These are phyloP conservation scores for Sinosuthora webbiana DNA, from an alignment of 2,113 vertebrate genomes.

Conservation along the genomic window DNA sequence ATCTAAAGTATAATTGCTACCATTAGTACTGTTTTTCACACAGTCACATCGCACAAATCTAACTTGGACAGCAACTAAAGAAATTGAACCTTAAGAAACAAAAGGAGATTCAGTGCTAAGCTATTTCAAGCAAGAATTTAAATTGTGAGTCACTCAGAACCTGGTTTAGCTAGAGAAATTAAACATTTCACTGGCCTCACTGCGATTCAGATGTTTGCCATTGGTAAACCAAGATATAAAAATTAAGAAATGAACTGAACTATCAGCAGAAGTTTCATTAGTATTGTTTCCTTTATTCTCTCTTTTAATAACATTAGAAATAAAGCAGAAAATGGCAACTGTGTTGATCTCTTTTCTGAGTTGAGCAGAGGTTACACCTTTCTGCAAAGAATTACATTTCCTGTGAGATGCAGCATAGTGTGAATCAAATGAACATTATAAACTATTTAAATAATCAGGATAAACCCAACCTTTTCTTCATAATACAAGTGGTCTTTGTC, in stretches of 20 bases:
- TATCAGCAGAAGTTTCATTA: background rate
- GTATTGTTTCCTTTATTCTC: background rate
- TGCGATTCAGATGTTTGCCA: background rate
- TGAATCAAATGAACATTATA: background rate
- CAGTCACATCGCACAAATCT: background rate
- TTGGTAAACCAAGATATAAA: background rate
- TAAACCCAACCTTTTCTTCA: background rate
- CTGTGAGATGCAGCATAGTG: background rate
- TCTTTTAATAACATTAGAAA: background rate
- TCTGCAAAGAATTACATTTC: background rate
- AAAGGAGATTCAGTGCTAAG: background rate
- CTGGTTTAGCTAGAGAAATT: background rate
- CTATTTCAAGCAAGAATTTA: background rate
- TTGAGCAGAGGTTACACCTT: background rate
- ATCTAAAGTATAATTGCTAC: background rate
- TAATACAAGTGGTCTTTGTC: background rate
- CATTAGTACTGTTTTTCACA: background rate
- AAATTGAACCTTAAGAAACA: background rate
- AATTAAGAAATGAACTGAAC: background rate
- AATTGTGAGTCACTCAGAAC: background rate
- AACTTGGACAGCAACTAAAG: background rate
- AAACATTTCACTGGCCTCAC: background rate
- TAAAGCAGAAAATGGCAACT: background rate
- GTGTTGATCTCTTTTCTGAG: background rate
- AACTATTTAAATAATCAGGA: background rate